Evolutionary conservation across 2,888 invertebrate species (phyloP).

Genomic region (Dendrolimus pini): DNA sequence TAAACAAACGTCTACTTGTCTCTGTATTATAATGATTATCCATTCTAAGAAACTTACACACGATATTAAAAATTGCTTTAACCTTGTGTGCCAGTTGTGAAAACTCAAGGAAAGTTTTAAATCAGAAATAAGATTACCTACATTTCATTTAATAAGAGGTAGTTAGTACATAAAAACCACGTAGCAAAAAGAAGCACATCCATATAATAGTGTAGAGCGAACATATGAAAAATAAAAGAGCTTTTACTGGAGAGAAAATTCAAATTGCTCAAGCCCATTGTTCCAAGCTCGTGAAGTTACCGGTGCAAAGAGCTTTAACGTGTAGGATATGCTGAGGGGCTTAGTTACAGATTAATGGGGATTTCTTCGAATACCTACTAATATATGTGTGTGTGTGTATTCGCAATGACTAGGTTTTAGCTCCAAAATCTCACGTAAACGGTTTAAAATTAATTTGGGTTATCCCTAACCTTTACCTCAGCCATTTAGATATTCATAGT

Average conservation of each 20-base stretch:
- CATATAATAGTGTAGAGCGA: no score
- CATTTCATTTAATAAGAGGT: no score
- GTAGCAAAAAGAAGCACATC: no score
- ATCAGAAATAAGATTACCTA: no score
- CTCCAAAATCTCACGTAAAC: no score
- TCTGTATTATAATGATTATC: no score
- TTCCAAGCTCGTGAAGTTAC: slow-evolving; percentile 35
- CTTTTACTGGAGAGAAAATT: slow-evolving; percentile 38
- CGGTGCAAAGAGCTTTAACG: slow-evolving; percentile 44
- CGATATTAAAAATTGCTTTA: neutral
- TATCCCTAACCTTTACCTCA: slow-evolving; percentile 3
- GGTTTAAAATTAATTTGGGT: no score
- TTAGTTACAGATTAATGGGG: slow-evolving; percentile 41
- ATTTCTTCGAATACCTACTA: slow-evolving; percentile 19
- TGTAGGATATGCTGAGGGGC: slow-evolving; percentile 35
- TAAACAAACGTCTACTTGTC: no score
- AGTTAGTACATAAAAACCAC: no score
- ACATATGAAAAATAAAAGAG: slow-evolving; percentile 41
- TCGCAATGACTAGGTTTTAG: no score
- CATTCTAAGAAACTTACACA: no score
- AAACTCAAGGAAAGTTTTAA: slow-evolving; percentile 4
- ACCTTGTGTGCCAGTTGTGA: slow-evolving; percentile 29
- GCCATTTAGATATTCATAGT: slow-evolving; percentile 1
- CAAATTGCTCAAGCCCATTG: slow-evolving; percentile 54
- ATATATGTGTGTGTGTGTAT: no score